Base-by-base conservation (phyloP, 2,797 vertebrate genomes). In the Clarias fuscus region DNA sequence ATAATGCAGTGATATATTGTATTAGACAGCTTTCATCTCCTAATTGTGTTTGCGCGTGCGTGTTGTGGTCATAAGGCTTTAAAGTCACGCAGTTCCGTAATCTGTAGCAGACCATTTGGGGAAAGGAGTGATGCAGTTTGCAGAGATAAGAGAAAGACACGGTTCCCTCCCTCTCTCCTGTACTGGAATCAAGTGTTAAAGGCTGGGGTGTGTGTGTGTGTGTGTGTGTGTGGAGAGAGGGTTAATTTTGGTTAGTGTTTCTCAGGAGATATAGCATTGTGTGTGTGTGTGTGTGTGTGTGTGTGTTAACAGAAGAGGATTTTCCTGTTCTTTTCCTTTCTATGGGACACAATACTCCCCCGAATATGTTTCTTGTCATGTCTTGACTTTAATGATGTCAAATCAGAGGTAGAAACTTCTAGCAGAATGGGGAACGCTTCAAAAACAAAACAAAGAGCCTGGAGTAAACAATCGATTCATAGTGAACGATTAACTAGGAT, bases 131-230 rank as follows among this genome's bases (percentile, higher is more conserved):
- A 68, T 27, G 75, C 62, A 82, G 27, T 70, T 64, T 88, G 11
- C 76, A 37, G 43, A 90, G 89, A 90, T 90, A 90, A 90, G 82
- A 72, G 13, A 22, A 5, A 40, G n/a, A 64, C n/a, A 7, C 76
- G 2, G 81, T 43, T 81, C 56, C 85, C 83, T 65, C 86, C 86
- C 85, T 43, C 22, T 48, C 48, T 40, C 53, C n/a, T 62, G 13
- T 53, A 14, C 40, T 65, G 40, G 11, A 24, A 7, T 20, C n/a
- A 17, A 22, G 30, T 5, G 37, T 48, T 80, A 64, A 40, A 62
- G 22, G 6, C 22, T 48, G 22, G 1, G 4, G 37, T 37, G 37
- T 37, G 37, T 37, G n/a, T 7, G 20, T 43, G 53, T 75, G 13
- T 58, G 58, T 58, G 20, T 61, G 37, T 37, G 53, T 75, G 24